These are phyloP conservation scores for Drosophila nr. perissopoda DNA, from an alignment of 2,888 invertebrate species.

Conservation along the genomic window DNA sequence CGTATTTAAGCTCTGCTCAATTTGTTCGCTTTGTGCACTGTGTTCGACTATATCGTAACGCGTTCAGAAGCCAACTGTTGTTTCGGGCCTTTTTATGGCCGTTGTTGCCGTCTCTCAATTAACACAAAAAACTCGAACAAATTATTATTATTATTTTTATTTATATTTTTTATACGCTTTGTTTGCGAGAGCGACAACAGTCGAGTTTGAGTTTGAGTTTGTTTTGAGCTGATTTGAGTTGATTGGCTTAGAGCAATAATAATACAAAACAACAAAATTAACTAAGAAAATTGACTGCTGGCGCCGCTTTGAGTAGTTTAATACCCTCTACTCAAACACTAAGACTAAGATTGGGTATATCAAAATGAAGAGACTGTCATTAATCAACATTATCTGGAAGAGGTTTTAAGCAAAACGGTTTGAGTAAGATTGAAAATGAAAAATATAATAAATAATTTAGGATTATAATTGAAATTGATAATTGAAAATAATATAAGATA, in stretches of 20 bases:
- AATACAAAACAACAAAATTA: slow-evolving; percentile 19
- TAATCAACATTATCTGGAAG: too few species aligned
- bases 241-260: slow-evolving; percentile 13
- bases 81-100: slow-evolving; percentile 64
- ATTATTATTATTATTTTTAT: slow-evolving; percentile 20
- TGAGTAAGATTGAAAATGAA: neutral
- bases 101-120: slow-evolving; percentile 38
- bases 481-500: neutral
- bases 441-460: neutral
- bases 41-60: slow-evolving; percentile 46
- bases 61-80: slow-evolving; percentile 52
- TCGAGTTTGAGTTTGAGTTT: slow-evolving; percentile 37
- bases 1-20: neutral
- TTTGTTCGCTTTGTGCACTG: neutral
- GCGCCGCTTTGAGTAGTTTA: slow-evolving; percentile 3
- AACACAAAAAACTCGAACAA: slow-evolving; percentile 44
- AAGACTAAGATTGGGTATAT: neutral
- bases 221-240: slow-evolving; percentile 35
- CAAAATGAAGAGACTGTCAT: neutral
- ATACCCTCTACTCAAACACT: slow-evolving; percentile 25
- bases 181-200: slow-evolving; percentile 6
- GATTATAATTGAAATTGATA: neutral
- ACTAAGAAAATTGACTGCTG: slow-evolving; percentile 34
- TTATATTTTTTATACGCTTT: neutral
- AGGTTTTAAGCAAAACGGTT: too few species aligned